Base-by-base conservation (phyloP, 2,797 vertebrate species). In the Podargus strigoides region DNA sequence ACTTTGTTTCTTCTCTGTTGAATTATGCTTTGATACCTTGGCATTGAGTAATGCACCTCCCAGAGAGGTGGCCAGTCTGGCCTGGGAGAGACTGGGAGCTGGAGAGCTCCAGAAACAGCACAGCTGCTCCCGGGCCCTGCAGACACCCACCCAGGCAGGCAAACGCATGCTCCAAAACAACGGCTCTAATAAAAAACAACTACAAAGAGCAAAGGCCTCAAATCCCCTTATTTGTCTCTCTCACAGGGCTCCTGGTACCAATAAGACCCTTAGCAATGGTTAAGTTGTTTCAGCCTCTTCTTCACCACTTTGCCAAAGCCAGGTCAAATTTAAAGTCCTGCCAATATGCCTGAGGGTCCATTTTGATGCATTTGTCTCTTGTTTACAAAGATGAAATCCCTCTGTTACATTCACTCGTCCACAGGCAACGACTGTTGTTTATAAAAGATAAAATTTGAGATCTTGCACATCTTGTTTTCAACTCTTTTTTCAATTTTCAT, bases 331-430 rank as follows among this genome's bases (percentile, higher is more conserved):
- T 80, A 16, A 83, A 89, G 79, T 52, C 58, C 70, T 73, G 34
- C 37, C 64, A 24, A 24, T 17, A 8, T 7, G 50, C 93, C 76
- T 3, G 14, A 41, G 83, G 87, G n/a, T 63, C 76, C 59, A 4
- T 63, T 93, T 58, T 68, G 93, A 93, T 82, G 59, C 55, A 37
- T 85, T 90, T 90, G 66, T 34, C 56, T 95, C 83, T 87, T 85
- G 52, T 86, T 94, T 90, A 82, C 74, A 73, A 44, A 79, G 63
- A 94, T 79, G 91, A 94, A 95, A 95, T 91, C 86, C 59, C 85
- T 81, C 77, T 76, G 83, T 84, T 88, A 89, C 53, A 80, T 28
- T 52, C 60, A 60, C 16, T 49, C 0, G 1, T 84, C 87, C 73
- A 84, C 80, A 84, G 79, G 89, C 87, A 86, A 76, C 67, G 49